Evolutionary conservation across 1,140 invertebrate genomes (phyloP).

Genomic region (Anthonomus grandis): DNA sequence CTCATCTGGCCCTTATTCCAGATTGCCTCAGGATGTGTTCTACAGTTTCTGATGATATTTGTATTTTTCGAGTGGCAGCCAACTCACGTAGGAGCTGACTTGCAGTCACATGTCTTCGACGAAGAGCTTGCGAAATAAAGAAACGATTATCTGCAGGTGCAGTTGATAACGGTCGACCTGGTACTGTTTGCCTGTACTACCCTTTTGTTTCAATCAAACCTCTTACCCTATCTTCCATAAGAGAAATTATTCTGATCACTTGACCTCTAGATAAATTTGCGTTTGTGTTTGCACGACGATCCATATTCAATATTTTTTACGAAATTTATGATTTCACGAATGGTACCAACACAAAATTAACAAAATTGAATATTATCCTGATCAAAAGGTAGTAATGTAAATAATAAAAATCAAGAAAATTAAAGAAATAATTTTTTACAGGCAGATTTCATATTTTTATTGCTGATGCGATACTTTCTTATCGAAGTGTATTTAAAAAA

Average conservation of each 20-base stretch:
- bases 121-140: no score
- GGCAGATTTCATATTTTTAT: neutral
- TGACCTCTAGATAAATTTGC: neutral
- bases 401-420: no score
- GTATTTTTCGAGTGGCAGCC: no score
- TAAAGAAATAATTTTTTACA: no score
- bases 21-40: no score
- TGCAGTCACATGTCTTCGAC: no score
- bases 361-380: neutral
- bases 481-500: neutral
- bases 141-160: neutral
- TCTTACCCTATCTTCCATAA: neutral
- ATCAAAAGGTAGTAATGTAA: no score
- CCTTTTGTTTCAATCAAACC: neutral
- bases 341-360: neutral
- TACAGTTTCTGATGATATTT: no score
- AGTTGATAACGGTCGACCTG: neutral
- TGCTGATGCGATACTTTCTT: neutral
- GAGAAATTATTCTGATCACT: neutral
- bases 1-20: no score
- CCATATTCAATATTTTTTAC: no score
- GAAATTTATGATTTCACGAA: neutral
- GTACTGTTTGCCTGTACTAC: neutral
- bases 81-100: no score
- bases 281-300: neutral